Evolutionary conservation across 2,797 vertebrate genomes (phyloP).

Genomic region (Jordanella pulchra): DNA sequence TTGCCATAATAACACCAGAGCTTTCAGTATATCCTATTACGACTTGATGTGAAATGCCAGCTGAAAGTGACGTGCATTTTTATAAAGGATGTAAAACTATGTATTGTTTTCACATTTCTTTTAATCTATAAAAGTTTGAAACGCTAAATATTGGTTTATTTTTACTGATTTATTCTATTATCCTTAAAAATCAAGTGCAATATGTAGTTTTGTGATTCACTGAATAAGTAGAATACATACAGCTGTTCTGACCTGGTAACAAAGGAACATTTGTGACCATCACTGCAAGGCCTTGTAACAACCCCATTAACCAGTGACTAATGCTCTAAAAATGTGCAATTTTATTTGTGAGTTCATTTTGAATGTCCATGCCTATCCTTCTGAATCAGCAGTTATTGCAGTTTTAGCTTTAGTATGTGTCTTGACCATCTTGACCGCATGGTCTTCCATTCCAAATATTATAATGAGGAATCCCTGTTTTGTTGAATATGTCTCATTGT

Average conservation of each 20-base stretch:
- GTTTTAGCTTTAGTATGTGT: slow-evolving; percentile 64
- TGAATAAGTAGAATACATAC: neutral
- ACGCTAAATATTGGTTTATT: neutral
- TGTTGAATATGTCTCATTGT: slow-evolving; percentile 35
- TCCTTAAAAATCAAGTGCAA: neutral
- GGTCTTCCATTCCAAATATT: slow-evolving; percentile 39
- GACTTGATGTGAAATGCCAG: neutral
- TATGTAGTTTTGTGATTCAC: neutral
- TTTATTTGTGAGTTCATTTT: no score
- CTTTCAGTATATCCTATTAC: neutral
- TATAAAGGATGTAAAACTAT: neutral
- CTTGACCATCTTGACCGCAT: slow-evolving; percentile 34
- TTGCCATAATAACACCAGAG: neutral
- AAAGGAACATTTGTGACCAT: neutral
- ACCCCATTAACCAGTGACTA: neutral
- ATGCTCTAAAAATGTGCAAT: no score
- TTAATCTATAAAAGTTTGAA: neutral
- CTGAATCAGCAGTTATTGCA: slow-evolving; percentile 60
- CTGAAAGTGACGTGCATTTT: neutral
- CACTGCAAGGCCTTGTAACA: neutral
- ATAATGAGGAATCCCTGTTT: slow-evolving; percentile 49
- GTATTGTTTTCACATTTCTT: neutral
- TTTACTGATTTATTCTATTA: neutral
- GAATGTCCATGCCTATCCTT: slow-evolving; percentile 31
- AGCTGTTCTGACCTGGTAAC: no score